Evolutionary conservation across 2,888 invertebrate species (phyloP).

Genomic region (Epistrophella euchroma): DNA sequence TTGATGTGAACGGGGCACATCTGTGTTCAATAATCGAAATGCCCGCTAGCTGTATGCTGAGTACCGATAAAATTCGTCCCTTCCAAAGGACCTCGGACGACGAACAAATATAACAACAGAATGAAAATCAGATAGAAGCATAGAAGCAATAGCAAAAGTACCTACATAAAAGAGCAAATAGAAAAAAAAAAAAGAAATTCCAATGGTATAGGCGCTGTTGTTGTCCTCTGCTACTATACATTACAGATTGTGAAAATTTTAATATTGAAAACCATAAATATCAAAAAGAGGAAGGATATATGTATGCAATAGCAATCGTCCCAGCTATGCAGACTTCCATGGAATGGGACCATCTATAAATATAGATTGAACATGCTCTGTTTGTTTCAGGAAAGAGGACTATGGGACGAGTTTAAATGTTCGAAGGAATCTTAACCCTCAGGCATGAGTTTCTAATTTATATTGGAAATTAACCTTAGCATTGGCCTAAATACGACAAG

Average conservation of each 20-base stretch:
- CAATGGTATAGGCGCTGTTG: constrained; percentile 29
- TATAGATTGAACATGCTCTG: constrained; percentile 61
- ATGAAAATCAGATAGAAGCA: not conserved
- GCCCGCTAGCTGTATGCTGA: constrained; percentile 70
- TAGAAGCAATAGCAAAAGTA: not conserved
- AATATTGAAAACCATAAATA: constrained; percentile 76
- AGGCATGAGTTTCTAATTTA: constrained; percentile 37
- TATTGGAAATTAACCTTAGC: constrained; percentile 45
- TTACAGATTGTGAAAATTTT: constrained; percentile 68
- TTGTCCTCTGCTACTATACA: constrained; percentile 33
- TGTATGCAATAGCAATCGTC: constrained; percentile 43
- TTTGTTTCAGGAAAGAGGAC: not conserved
- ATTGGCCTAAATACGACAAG: constrained; percentile 42
- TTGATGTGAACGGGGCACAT: constrained; percentile 75
- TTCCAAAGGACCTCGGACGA: constrained; percentile 12
- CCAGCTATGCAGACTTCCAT: constrained; percentile 54
- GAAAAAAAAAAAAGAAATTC: constrained; percentile 53
- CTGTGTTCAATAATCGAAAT: constrained; percentile 75
- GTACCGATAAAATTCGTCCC: constrained; percentile 66
- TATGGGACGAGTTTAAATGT: not conserved
- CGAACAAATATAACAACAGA: constrained; percentile 1
- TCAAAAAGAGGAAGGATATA: constrained; percentile 60
- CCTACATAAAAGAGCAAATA: constrained; percentile 26
- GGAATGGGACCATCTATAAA: constrained; percentile 59
- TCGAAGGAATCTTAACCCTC: constrained; percentile 2